A percentile compares a stretch with the other conserved stretches of the same genome.
Conservation (phyloP, 2,113 vertebrate genomes). For the Hirundichthys speculiger region DNA sequence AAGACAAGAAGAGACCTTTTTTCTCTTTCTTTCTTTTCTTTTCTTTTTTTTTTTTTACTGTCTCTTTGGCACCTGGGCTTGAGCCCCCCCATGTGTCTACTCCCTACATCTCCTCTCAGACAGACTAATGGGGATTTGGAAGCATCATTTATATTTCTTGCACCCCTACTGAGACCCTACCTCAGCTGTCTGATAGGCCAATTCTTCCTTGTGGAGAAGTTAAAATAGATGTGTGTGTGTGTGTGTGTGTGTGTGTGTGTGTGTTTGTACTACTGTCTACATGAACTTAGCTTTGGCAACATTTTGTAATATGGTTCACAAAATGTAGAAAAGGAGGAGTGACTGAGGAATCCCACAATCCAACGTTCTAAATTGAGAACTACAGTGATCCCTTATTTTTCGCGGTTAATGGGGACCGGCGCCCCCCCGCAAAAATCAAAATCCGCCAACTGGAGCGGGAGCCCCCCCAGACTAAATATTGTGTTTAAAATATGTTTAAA, state of each 20-base stretch:
- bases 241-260: conserved; percentile 12
- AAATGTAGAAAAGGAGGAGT: too few species aligned
- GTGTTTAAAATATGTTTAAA: too few species aligned
- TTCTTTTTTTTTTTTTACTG: conserved; percentile 27
- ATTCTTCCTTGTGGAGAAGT: conserved; percentile 26
- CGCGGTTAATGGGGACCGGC: too few species aligned
- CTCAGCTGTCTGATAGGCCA: conserved; percentile 49
- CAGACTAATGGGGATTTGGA: conserved; percentile 60
- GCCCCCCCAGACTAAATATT: too few species aligned
- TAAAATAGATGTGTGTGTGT: conserved; percentile 30
- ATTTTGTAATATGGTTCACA: conserved; percentile 5
- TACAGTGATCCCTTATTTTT: too few species aligned
- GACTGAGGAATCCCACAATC: too few species aligned
- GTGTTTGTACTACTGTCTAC: conserved; percentile 5
- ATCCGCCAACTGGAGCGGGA: too few species aligned
- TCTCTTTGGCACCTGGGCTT: conserved; percentile 65
- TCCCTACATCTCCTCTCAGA: conserved; percentile 55
- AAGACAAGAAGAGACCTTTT: conserved; percentile 11
- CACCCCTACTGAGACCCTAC: conserved; percentile 42
- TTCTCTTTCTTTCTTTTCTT: conserved; percentile 30
- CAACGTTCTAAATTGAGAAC: too few species aligned
- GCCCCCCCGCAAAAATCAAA: too few species aligned
- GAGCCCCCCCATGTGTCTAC: conserved; percentile 52
- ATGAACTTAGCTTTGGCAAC: not conserved
- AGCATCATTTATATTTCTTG: conserved; percentile 57